Evolutionary conservation across 2,797 vertebrate genomes (phyloP).

Genomic region (Onychomys arenicola): DNA sequence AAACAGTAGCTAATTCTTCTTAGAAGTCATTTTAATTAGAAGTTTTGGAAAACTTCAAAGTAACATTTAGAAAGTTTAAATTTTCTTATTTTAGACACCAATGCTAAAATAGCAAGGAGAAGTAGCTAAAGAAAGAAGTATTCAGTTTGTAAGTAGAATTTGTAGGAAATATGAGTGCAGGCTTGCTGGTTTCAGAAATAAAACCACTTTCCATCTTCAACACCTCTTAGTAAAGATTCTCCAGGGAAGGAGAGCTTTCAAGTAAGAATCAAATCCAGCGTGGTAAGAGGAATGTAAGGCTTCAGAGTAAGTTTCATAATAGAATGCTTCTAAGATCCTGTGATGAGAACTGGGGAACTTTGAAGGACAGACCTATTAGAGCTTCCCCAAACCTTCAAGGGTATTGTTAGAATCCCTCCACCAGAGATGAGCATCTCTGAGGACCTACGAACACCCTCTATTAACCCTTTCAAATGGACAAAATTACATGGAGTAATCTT

Average conservation of each 20-base stretch:
- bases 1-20: not conserved
- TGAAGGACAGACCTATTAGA: not conserved
- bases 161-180: not conserved
- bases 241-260: constrained; percentile 11
- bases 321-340: not conserved
- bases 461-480: not conserved
- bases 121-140: not conserved
- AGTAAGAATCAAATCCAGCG: not conserved
- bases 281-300: not conserved
- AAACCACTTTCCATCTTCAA: constrained; percentile 36
- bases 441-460: not conserved
- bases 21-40: not conserved
- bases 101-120: constrained; percentile 35
- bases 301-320: constrained; percentile 6
- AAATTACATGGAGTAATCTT: not conserved
- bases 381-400: not conserved
- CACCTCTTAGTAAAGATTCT: constrained; percentile 39
- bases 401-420: not conserved
- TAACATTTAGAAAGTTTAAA: not conserved
- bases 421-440: not conserved
- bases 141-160: not conserved
- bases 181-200: constrained; percentile 5
- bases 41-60: not conserved
- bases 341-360: not conserved
- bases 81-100: not conserved